Evolutionary conservation across 1,140 invertebrate species (phyloP).

Genomic region (Drosophila obscura): DNA sequence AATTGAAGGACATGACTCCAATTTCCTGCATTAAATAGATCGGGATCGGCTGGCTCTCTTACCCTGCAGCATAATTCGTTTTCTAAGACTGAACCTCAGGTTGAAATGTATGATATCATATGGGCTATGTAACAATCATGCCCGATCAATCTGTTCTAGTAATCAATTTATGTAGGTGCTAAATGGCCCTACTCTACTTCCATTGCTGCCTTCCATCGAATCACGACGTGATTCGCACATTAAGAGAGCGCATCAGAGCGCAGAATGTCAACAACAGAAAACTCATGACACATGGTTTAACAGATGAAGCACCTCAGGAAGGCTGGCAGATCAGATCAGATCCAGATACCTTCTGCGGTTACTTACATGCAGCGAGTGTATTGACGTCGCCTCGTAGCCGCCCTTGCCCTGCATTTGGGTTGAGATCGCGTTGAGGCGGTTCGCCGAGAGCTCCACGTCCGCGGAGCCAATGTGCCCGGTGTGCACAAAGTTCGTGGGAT

Average conservation of each 20-base stretch:
- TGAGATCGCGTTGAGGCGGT: conserved; percentile 90
- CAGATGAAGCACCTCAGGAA: conserved; percentile 1
- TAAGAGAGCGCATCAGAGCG: conserved; percentile 26
- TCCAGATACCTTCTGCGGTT: background rate
- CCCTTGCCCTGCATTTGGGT: conserved; percentile 95
- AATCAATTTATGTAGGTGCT: conserved; percentile 37
- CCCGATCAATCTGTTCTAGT: background rate
- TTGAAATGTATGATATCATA: background rate
- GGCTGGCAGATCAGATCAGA: background rate
- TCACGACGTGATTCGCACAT: conserved; percentile 58
- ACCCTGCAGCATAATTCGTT: too few relatives aligned
- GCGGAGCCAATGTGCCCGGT: conserved; percentile 93
- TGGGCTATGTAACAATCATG: background rate
- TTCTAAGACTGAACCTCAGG: too few relatives aligned
- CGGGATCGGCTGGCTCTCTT: too few relatives aligned
- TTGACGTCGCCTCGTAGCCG: conserved; percentile 89
- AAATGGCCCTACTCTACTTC: conserved; percentile 22
- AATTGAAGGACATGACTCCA: too few relatives aligned
- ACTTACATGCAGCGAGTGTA: conserved; percentile 86
- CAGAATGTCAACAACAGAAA: conserved; percentile 4
- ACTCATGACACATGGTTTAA: conserved; percentile 22
- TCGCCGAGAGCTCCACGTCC: conserved; percentile 90
- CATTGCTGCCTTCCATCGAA: conserved; percentile 19
- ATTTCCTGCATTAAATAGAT: too few relatives aligned
- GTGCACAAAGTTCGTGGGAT: conserved; percentile 95